Conservation (phyloP, 2,113 vertebrate genomes). For the Tretioscincus oriximinensis region DNA sequence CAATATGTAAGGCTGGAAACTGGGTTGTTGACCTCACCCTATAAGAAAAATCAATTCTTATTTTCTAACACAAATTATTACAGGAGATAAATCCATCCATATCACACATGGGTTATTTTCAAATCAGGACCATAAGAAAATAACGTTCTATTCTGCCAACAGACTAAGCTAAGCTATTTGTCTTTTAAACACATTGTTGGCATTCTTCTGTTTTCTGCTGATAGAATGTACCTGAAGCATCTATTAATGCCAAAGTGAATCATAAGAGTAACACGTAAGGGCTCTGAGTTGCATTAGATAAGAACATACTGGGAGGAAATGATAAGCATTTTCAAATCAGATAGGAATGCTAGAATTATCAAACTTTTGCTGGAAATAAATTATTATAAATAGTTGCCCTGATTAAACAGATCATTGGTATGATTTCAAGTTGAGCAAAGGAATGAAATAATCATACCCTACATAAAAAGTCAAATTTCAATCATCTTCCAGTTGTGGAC, state of each 20-base stretch:
- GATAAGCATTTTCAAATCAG: background rate
- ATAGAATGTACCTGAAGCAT: conserved; percentile 7
- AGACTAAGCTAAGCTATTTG: background rate
- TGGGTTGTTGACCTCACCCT: background rate
- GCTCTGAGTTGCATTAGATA: conserved; percentile 8
- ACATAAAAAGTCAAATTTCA: too few species aligned
- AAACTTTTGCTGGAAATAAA: conserved; percentile 3
- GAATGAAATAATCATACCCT: background rate
- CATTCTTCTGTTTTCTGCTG: conserved; percentile 15
- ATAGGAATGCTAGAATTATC: background rate
- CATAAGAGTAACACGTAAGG: background rate
- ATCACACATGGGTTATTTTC: background rate
- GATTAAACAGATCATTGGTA: background rate
- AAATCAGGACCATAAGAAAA: conserved; percentile 1
- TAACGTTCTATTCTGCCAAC: background rate
- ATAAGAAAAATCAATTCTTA: background rate
- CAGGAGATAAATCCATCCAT: background rate
- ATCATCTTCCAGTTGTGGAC: too few species aligned
- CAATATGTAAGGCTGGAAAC: background rate
- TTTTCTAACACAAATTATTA: background rate
- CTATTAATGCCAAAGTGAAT: conserved; percentile 1
- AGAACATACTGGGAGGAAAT: conserved; percentile 7
- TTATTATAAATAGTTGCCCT: conserved; percentile 10
- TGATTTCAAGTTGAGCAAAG: background rate
- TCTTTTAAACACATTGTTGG: conserved; percentile 7